phyloP scores from a whole-genome alignment of 2,797 vertebrate species.

The Micrastur ruficollis region DNA sequence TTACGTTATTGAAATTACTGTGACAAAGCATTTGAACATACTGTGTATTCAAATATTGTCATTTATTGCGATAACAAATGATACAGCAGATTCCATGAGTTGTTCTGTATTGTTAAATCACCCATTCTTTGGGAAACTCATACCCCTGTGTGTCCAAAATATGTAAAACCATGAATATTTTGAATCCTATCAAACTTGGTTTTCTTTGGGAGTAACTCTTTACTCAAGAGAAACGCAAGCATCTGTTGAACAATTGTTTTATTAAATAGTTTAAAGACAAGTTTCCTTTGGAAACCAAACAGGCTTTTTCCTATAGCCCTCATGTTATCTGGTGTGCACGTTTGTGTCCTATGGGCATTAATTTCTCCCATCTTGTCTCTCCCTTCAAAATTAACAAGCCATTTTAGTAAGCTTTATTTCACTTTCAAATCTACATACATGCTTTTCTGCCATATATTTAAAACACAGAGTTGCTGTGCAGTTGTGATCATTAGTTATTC shows the following conservation, averaged over 20 bases:
- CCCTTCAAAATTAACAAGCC: not conserved
- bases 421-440: not conserved
- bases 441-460: not conserved
- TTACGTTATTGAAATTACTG: not conserved
- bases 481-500: not conserved
- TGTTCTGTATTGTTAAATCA: not conserved
- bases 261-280: not conserved
- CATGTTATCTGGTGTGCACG: not conserved
- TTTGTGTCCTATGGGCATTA: not conserved
- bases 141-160: not conserved
- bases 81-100: not conserved
- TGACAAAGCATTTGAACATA: not conserved
- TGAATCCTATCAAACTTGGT: not conserved
- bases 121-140: not conserved
- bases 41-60: not conserved
- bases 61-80: not conserved
- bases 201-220: not conserved
- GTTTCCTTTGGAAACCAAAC: not conserved
- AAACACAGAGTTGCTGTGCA: not conserved
- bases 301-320: not conserved
- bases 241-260: not conserved
- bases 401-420: not conserved
- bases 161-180: not conserved
- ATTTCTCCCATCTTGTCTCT: not conserved
- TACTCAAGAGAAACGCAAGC: not conserved